Base-by-base conservation (phyloP, 2,888 invertebrate genomes). In the Hoplodrina blanda region DNA sequence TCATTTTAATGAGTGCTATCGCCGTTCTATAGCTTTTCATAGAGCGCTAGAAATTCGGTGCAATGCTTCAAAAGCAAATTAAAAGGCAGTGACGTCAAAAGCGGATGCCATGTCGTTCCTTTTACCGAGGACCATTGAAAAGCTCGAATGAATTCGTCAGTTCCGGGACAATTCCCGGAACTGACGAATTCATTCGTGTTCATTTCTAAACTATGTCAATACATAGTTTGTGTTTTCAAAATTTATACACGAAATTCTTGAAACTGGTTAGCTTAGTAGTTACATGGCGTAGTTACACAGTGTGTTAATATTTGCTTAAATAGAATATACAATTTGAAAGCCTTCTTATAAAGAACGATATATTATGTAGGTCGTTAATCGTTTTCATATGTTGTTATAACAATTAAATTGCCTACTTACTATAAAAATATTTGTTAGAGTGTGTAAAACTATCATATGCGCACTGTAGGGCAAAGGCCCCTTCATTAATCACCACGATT, bases 1-100 rank as follows among this genome's bases (percentile, higher is more conserved):
- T 59, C 37, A 70, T 75, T 70, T 76, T 70, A 70, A 63, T 70
- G 59, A 55, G 52, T 69, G 52, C n/a, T 54, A 63, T 55, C 30
- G 19, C 4, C 15, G 44, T 41, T 55, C 33, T 53, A n/a, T 41
- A n/a, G 25, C 20, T 4, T 59, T 62, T 69, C 44, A 64, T 37
- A n/a, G 5, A 62, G 52, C 33, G 41, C 5, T 33, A 52, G 15
- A 56, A 61, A 52, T 73, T 73, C 19, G 15, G 44, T 56, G 25
- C 57, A 63, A 62, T n/a, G 11, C 53, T 55, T 19, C 59, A 60
- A 79, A 73, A 59, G 57, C 68, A 62, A 74, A 62, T 70, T 57
- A 70, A 74, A 70, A 57, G 41, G 70, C 30, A 56, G 62, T 30
- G 17, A 50, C 49, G 52, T 75, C 56, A 66, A 75, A 74, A 57